Conservation (phyloP, 2,888 invertebrate species). For the Agrochola litura region DNA sequence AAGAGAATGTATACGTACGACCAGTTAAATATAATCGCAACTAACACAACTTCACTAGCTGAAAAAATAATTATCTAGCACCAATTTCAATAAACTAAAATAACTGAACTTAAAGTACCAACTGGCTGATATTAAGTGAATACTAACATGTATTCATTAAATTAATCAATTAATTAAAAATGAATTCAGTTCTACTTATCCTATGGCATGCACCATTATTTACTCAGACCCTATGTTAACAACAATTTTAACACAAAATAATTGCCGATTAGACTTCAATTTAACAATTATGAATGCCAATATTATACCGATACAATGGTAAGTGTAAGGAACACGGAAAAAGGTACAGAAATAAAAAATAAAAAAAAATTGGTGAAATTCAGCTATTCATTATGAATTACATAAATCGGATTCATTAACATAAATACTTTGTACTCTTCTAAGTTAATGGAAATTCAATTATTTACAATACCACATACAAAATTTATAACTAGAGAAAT, state of each 20-base stretch:
- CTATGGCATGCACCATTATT: constrained; percentile 88
- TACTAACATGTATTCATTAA: constrained; percentile 56
- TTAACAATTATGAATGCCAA: constrained; percentile 37
- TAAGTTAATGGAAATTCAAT: constrained; percentile 86
- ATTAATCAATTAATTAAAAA: constrained; percentile 57
- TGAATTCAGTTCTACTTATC: constrained; percentile 82
- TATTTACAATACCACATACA: constrained; percentile 84
- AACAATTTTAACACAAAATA: constrained; percentile 71
- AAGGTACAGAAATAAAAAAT: constrained; percentile 32
- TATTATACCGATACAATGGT: constrained; percentile 42
- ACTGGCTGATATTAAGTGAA: constrained; percentile 43
- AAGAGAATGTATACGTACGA: constrained; percentile 44
- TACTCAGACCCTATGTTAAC: constrained; percentile 83
- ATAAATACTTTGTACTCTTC: constrained; percentile 89
- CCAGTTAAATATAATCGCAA: constrained; percentile 57
- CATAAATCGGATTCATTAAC: constrained; percentile 78
- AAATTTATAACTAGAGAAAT: constrained; percentile 74
- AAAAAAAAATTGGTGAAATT: constrained; percentile 54
- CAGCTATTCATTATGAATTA: constrained; percentile 72
- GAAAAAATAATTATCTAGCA: constrained; percentile 80
- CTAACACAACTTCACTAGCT: constrained; percentile 74
- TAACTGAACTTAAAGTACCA: constrained; percentile 62
- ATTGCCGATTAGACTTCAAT: constrained; percentile 27
- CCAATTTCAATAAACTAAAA: constrained; percentile 81
- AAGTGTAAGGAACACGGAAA: constrained; percentile 34